A percentile compares a stretch with the other conserved stretches of the same genome.
phyloP scores from a whole-genome alignment of 1,140 invertebrate genomes.

The Drosophila biarmipes region DNA sequence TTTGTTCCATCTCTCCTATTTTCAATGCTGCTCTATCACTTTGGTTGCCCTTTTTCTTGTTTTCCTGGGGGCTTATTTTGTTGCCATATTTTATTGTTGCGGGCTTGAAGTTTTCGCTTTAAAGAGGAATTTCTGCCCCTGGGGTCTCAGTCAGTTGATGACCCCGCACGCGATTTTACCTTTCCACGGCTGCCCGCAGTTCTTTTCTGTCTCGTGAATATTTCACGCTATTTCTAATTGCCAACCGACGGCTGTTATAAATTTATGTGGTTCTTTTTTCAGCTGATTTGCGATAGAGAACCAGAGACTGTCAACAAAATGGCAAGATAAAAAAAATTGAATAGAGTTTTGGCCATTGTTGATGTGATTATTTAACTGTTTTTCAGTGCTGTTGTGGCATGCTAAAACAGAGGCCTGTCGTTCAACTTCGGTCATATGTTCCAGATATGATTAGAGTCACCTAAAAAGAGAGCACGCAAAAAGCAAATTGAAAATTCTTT shows the following conservation, averaged over 20 bases:
- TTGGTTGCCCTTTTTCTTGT: slow-evolving; percentile 36
- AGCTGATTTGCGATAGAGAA: slow-evolving; percentile 69
- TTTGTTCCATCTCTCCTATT: slow-evolving; percentile 67
- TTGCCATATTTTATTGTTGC: slow-evolving; percentile 73
- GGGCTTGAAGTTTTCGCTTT: slow-evolving; percentile 50
- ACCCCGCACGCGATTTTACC: slow-evolving; percentile 66
- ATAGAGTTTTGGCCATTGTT: slow-evolving; percentile 48
- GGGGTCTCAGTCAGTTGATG: slow-evolving; percentile 55
- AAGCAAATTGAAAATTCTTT: slow-evolving; percentile 23
- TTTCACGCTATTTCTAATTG: slow-evolving; percentile 68
- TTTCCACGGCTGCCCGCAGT: slow-evolving; percentile 11
- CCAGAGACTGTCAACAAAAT: slow-evolving; percentile 62
- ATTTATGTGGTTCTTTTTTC: slow-evolving; percentile 29
- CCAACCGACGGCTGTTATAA: slow-evolving; percentile 48
- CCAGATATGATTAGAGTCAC: slow-evolving; percentile 45
- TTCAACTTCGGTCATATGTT: slow-evolving; percentile 41
- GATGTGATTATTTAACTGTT: slow-evolving; percentile 66
- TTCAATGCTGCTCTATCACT: slow-evolving; percentile 17
- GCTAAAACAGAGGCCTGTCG: slow-evolving; percentile 70
- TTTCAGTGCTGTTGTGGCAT: slow-evolving; percentile 33
- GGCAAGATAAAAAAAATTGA: slow-evolving; percentile 60
- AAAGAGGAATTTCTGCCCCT: slow-evolving; percentile 30
- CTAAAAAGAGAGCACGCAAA: slow-evolving; percentile 20
- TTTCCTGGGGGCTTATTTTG: slow-evolving; percentile 48
- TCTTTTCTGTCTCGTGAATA: slow-evolving; percentile 45